These are phyloP conservation scores for Oxytorus armatus DNA, from an alignment of 2,888 invertebrate genomes.

Conservation along the genomic window DNA sequence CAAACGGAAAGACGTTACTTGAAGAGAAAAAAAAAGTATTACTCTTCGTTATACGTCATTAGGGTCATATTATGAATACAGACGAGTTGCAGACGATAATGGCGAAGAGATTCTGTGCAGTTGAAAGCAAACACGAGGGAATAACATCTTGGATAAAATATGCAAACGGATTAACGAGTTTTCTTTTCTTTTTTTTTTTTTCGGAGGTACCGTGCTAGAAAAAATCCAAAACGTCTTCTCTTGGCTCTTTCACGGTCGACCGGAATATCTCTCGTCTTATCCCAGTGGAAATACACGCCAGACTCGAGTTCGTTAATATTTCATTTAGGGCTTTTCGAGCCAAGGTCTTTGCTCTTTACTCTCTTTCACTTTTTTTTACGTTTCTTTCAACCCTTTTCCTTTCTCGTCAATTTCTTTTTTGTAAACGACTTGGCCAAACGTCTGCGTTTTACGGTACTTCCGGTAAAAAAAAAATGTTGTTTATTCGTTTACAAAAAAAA, in stretches of 20 bases:
- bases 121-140: constrained; percentile 32
- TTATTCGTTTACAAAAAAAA: neutral
- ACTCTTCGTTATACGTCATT: constrained; percentile 61
- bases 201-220: neutral
- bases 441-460: neutral
- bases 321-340: constrained; percentile 60
- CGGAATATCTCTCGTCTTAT: constrained; percentile 45
- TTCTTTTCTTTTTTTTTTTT: constrained; percentile 17
- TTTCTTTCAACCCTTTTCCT: constrained; percentile 44
- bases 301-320: constrained; percentile 69
- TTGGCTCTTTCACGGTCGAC: constrained; percentile 17
- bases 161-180: constrained; percentile 35
- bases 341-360: constrained; percentile 55
- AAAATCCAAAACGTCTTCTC: constrained; percentile 15
- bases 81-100: constrained; percentile 35
- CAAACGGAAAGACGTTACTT: constrained; percentile 1
- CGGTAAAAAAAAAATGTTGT: neutral
- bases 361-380: constrained; percentile 14
- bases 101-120: constrained; percentile 25
- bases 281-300: constrained; percentile 63
- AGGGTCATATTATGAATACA: constrained; percentile 60
- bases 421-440: neutral
- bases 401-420: neutral
- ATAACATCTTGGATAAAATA: constrained; percentile 37
- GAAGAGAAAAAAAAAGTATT: constrained; percentile 50